These are phyloP conservation scores for Leontocebus nigricollis DNA, from an alignment of 2,797 vertebrate species.

Conservation along the genomic window DNA sequence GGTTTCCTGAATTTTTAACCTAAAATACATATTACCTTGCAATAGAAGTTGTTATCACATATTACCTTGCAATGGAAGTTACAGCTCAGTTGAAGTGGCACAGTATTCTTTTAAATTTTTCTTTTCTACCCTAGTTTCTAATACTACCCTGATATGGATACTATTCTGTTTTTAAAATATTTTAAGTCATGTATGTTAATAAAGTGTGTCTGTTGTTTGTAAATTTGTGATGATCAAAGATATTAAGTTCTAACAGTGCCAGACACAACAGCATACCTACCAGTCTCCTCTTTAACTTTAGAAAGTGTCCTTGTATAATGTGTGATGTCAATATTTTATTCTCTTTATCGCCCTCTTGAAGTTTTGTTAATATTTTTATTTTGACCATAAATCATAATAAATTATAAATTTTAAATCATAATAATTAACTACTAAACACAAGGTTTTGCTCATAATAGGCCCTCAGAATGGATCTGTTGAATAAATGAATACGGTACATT, in stretches of 20 bases:
- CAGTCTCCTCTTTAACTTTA: not conserved
- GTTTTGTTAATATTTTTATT: not conserved
- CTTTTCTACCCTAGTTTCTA: not conserved
- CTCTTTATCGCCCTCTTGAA: not conserved
- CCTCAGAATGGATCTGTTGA: not conserved
- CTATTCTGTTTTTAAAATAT: not conserved
- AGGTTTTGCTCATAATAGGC: not conserved
- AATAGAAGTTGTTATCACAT: not conserved
- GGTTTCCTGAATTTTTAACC: not conserved
- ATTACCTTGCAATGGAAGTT: not conserved
- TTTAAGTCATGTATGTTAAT: not conserved
- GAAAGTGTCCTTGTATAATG: not conserved
- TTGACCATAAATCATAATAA: not conserved
- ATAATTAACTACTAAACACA: not conserved
- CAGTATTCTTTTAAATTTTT: not conserved
- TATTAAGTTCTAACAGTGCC: not conserved
- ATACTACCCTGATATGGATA: not conserved
- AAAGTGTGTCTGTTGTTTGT: not conserved
- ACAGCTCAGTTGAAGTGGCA: not conserved
- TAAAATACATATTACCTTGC: not conserved
- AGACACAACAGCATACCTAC: not conserved
- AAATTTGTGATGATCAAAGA: not conserved
- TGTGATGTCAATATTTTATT: not conserved
- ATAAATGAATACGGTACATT: slow-evolving; percentile 6
- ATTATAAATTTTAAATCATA: slow-evolving; percentile 7